phyloP scores from a whole-genome alignment of 2,888 invertebrate genomes.

The Euplexia lucipara region DNA sequence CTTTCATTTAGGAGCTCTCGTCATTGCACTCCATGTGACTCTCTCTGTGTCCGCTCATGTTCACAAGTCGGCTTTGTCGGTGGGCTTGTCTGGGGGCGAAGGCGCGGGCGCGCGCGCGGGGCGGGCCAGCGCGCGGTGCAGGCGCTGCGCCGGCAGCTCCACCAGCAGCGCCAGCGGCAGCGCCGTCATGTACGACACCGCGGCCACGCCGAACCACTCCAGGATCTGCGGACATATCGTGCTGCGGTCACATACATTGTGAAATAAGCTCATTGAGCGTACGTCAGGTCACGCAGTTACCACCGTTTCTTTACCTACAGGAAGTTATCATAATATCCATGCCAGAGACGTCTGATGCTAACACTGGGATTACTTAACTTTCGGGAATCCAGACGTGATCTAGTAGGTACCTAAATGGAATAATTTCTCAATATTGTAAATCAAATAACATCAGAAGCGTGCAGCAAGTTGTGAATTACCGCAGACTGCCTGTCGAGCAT shows the following conservation, averaged over 20 bases:
- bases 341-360: no score
- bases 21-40: background rate
- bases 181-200: constrained; percentile 81
- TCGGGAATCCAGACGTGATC: no score
- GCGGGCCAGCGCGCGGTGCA: constrained; percentile 73
- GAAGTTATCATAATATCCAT: no score
- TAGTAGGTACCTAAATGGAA: no score
- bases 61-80: constrained; percentile 66
- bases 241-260: no score
- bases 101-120: constrained; percentile 66
- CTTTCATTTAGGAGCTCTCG: background rate
- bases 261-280: no score
- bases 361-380: no score
- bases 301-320: no score
- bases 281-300: no score
- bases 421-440: no score
- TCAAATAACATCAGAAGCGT: no score
- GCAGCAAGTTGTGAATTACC: constrained; percentile 69
- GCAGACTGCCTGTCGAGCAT: constrained; percentile 76
- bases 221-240: constrained; percentile 72
- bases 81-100: constrained; percentile 59
- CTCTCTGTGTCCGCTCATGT: background rate
- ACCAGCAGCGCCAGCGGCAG: constrained; percentile 85
- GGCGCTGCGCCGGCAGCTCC: constrained; percentile 82
- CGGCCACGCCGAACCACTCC: constrained; percentile 85